A percentile compares a stretch with the other conserved stretches of the same genome.
These are phyloP conservation scores for Medauroidea extradentata DNA, from an alignment of 1,140 invertebrate genomes.

Conservation along the genomic window DNA sequence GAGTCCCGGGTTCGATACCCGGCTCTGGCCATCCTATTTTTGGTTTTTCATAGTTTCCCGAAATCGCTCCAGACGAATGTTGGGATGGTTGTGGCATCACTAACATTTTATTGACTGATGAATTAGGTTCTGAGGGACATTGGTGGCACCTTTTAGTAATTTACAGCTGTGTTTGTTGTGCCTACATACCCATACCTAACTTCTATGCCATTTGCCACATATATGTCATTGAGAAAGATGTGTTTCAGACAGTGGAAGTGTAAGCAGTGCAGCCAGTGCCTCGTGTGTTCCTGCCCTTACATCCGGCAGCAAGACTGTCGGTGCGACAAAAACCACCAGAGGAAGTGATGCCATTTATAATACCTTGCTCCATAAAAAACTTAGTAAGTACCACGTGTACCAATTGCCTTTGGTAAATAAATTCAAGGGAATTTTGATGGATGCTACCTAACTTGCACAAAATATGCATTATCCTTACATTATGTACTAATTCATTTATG, in stretches of 20 bases:
- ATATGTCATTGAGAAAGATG: too few species aligned
- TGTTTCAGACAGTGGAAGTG: background rate
- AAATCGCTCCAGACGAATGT: too few species aligned
- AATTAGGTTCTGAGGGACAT: too few species aligned
- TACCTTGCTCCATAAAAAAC: conserved; percentile 14
- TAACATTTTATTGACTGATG: too few species aligned
- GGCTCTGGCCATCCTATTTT: too few species aligned
- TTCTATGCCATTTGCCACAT: too few species aligned
- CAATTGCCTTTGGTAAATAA: background rate
- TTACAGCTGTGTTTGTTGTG: too few species aligned
- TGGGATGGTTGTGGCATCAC: too few species aligned
- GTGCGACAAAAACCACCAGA: background rate
- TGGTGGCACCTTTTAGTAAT: too few species aligned
- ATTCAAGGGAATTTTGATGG: background rate
- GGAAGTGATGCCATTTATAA: conserved; percentile 1
- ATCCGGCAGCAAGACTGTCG: background rate
- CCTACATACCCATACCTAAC: too few species aligned
- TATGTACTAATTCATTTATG: background rate
- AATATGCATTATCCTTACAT: background rate
- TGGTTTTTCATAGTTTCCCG: too few species aligned
- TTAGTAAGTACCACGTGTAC: background rate
- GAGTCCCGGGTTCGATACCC: too few species aligned
- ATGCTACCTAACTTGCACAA: background rate
- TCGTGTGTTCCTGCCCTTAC: background rate
- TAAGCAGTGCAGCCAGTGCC: conserved; percentile 9